Evolutionary conservation across 2,113 vertebrate genomes (phyloP), one percentile per base, ranked within the genome.

Genomic region (Xerus inauris): DNA sequence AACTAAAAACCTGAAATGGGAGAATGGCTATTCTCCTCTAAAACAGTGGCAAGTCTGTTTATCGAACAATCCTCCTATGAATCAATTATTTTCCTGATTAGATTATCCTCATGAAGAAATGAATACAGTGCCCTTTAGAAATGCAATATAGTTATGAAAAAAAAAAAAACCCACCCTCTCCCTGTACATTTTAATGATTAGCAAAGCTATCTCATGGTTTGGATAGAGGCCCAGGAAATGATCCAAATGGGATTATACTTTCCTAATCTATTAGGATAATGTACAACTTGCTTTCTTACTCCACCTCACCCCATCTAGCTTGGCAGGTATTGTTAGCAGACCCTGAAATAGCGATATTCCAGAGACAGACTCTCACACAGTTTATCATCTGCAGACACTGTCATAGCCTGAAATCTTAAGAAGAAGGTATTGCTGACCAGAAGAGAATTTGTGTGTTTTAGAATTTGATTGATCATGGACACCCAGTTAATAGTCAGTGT

Each of bases 181-280:
- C 51, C 89, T 85, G 75, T 96, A 97, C 94, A 97, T 97, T 98
- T 97, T 97, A 97, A 95, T 96, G 97, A 98, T 97, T 95, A 97
- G 87, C 59, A 96, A 96, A 94, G 87, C 97, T 96, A 97, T 96
- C 91, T 97, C 93, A 97, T 84, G 91, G 94, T 96, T 98, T 98
- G 97, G 97, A 98, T 85, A 88, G 93, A 97, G 97, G 97, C 97
- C 97, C 97, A 98, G 97, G 84, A 98, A 96, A 96, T 87, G 97
- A 97, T 97, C 93, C 96, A 97, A 97, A 97, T 98, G 94, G 97
- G 92, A 97, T 97, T 97, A 96, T 97, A 94, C 96, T 96, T 97
- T 97, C 95, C 97, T 96, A 98, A 98, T 98, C 97, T 97, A 98
- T 97, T 96, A 98, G 97, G 92, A 77, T 97, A 98, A 97, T 97